Percentiles rank a stretch among this genome's conserved stretches.
These are phyloP conservation scores for Euphydryas editha DNA, from an alignment of 2,888 invertebrate genomes.

Conservation along the genomic window DNA sequence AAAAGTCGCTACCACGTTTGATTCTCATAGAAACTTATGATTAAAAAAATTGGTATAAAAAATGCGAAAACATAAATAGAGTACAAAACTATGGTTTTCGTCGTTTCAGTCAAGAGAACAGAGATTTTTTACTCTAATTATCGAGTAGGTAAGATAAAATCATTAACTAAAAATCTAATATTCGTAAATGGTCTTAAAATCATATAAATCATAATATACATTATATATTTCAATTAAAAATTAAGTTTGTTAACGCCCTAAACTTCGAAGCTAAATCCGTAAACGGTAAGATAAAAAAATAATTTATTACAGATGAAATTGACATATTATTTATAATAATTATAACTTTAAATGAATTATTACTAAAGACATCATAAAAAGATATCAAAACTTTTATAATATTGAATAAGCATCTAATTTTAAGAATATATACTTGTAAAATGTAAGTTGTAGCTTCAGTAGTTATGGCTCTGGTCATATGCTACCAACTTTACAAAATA, in stretches of 20 bases:
- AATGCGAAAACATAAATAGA: no score
- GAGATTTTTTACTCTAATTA: background rate
- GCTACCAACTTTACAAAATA: no score
- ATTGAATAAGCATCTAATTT: no score
- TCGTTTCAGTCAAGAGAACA: no score
- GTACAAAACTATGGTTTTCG: no score
- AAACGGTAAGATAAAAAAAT: slow-evolving; percentile 6
- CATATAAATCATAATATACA: background rate
- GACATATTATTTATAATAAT: slow-evolving; percentile 3
- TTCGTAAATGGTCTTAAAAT: slow-evolving; percentile 1
- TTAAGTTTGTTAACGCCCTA: slow-evolving; percentile 6
- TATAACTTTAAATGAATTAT: slow-evolving; percentile 5
- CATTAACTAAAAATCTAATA: slow-evolving; percentile 4
- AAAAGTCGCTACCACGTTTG: no score
- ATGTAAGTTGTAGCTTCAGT: no score
- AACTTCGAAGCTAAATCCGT: slow-evolving; percentile 1
- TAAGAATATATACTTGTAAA: no score
- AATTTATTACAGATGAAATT: background rate
- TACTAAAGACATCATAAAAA: background rate
- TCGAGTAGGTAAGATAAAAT: background rate
- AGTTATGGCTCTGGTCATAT: no score
- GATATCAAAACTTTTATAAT: background rate
- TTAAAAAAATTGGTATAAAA: no score
- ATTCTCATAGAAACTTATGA: no score
- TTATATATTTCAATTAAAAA: slow-evolving; percentile 9